Percentiles rank a stretch among this genome's conserved stretches.
phyloP scores from a whole-genome alignment of 2,888 invertebrate species.

The Drosophila incognita region DNA sequence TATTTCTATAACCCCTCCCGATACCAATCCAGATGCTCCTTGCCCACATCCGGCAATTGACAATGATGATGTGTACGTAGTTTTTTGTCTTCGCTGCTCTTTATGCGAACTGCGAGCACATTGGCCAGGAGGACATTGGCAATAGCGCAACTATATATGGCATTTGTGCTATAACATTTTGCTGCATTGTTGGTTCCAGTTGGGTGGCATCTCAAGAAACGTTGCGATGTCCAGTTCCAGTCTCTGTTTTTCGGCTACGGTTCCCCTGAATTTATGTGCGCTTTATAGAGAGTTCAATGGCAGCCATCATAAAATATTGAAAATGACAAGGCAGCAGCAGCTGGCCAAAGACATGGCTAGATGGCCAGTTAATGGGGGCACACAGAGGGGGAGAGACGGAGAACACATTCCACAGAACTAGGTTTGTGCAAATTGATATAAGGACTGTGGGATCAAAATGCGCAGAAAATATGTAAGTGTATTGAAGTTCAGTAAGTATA shows the following conservation, averaged over 20 bases:
- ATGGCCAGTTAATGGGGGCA: background rate
- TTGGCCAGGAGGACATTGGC: constrained; percentile 4
- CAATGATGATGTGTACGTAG: constrained; percentile 79
- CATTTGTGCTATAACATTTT: constrained; percentile 66
- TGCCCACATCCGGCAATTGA: constrained; percentile 74
- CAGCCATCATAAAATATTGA: constrained; percentile 80
- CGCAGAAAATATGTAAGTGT: constrained; percentile 4
- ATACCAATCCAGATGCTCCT: constrained; percentile 19
- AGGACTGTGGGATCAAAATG: constrained; percentile 18
- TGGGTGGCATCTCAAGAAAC: constrained; percentile 56
- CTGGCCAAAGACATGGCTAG: constrained; percentile 11
- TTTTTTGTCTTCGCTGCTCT: constrained; percentile 73
- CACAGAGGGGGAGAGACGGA: background rate
- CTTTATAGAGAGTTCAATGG: constrained; percentile 80
- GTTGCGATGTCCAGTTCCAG: constrained; percentile 38
- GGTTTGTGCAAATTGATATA: constrained; percentile 38
- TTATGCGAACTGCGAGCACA: constrained; percentile 46
- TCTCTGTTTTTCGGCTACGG: constrained; percentile 52
- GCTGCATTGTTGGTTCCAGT: constrained; percentile 60
- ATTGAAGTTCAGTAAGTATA: background rate
- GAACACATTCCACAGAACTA: constrained; percentile 8
- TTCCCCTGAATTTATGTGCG: constrained; percentile 77
- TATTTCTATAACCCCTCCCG: constrained; percentile 2
- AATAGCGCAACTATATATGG: constrained; percentile 53
- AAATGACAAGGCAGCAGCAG: constrained; percentile 60